These are phyloP conservation scores for Acridotheres tristis DNA, from an alignment of 2,797 vertebrate genomes.

Conservation along the genomic window DNA sequence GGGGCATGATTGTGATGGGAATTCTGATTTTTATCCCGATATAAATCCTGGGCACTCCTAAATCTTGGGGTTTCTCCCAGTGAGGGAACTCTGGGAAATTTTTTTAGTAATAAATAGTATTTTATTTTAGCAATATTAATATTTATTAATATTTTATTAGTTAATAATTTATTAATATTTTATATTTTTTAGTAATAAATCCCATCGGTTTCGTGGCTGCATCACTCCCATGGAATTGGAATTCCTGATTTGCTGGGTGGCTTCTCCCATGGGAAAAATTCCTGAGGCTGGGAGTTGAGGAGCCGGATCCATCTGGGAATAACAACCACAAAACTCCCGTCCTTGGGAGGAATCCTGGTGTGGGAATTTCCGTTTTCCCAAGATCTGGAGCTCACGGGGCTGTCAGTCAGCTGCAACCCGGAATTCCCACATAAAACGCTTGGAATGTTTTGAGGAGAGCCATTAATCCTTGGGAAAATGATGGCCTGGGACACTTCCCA, in stretches of 20 bases:
- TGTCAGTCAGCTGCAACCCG: too few species aligned
- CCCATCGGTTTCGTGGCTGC: accelerated
- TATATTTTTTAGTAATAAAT: not conserved
- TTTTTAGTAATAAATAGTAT: not conserved
- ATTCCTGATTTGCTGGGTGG: not conserved
- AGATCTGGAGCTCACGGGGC: accelerated
- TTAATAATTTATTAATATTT: too few species aligned
- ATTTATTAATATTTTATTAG: too few species aligned
- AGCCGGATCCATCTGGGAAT: accelerated
- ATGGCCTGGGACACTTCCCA: not conserved
- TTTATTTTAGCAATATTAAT: too few species aligned
- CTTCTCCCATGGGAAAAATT: not conserved
- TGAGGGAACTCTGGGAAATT: not conserved
- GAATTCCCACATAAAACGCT: not conserved
- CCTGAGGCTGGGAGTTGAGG: not conserved
- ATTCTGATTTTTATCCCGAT: not conserved
- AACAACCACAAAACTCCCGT: not conserved
- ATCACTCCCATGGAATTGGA: accelerated
- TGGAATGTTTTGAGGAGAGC: not conserved
- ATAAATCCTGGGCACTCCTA: not conserved
- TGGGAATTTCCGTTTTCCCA: accelerated
- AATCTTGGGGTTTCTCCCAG: not conserved
- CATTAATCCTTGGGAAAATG: not conserved
- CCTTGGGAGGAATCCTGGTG: not conserved
- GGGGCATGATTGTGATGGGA: not conserved